Base-by-base conservation (phyloP, 1,140 invertebrate species). In the Apis cerana region DNA sequence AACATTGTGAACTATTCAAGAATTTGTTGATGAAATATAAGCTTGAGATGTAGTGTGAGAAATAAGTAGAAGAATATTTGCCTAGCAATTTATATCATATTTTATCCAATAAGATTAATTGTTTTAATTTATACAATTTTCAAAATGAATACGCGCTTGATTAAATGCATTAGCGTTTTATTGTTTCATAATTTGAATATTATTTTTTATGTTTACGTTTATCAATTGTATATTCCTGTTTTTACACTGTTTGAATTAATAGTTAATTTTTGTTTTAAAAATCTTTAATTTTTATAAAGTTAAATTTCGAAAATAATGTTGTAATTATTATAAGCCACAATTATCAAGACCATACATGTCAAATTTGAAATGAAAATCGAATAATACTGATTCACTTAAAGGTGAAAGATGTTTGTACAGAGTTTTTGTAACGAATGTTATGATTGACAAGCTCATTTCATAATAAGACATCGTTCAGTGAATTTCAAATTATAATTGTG, bases 1-100 rank as follows among this genome's bases (percentile, higher is more conserved):
- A 90, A 88, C 88, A 93, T 90, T 48, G 90, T 92, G 2, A 88
- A 79, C 50, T 86, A 82, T 89, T 2, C 64, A 54, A 10, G 59
- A 27, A 58, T 65, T 82, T 84, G 89, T 90, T 48, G 58, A 61
- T 52, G 80, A 76, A 9, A 54, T 77, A 65, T 64, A 80, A 75
- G 88, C 83, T 77, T 84, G 75, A 69, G 71, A 69, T 23, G 80
- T 84, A 65, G 79, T 48, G 19, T 79, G 52, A 23, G 71, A 61
- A 64, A 76, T 54, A 79, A 21, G 33, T 33, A 79, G 79, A 70
- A 76, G 21, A 54, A 80, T 68, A 78, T 13, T 62, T 72, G 74
- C n/a, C 56, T 72, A 70, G 71, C 15, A 69, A 65, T 74, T 33
- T 74, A 52, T 67, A 75, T 80, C 70, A 88, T 69, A 86, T 80